Evolutionary conservation across 2,888 invertebrate genomes (phyloP).

Genomic region (Abscondita cerata): DNA sequence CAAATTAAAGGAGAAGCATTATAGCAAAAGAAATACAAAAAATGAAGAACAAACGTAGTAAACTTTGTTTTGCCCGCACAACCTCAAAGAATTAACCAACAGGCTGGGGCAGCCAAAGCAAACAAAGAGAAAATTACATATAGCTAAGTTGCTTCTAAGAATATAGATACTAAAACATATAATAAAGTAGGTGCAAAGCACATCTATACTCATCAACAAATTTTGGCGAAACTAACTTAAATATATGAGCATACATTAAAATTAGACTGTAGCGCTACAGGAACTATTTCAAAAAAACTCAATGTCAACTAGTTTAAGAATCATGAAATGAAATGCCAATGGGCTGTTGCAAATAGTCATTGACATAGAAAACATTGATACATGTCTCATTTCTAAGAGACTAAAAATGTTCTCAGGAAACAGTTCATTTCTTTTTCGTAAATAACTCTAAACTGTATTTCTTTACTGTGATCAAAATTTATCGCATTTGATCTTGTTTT

Average conservation of each 20-base stretch:
- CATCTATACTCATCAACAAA: conserved; percentile 17
- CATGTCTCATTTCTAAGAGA: too few relatives aligned
- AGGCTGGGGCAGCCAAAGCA: background rate
- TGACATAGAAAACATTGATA: too few relatives aligned
- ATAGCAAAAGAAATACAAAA: background rate
- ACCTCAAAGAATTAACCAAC: conserved; percentile 20
- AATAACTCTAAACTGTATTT: too few relatives aligned
- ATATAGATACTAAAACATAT: conserved; percentile 2
- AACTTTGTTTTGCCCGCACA: conserved; percentile 17
- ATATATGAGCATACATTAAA: conserved; percentile 27
- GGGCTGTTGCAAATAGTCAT: too few relatives aligned
- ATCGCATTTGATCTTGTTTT: too few relatives aligned
- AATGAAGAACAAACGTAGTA: conserved; percentile 7
- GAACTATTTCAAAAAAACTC: too few relatives aligned
- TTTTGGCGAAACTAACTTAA: conserved; percentile 23
- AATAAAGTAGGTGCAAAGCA: conserved; percentile 10
- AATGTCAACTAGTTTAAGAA: too few relatives aligned
- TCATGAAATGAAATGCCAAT: too few relatives aligned
- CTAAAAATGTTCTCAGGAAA: too few relatives aligned
- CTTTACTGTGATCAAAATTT: too few relatives aligned
- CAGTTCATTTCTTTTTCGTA: too few relatives aligned
- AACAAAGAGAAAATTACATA: conserved; percentile 14
- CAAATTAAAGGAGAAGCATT: conserved; percentile 12
- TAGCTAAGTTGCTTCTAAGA: conserved; percentile 4
- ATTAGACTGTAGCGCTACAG: conserved; percentile 27